Conservation (phyloP, 1,140 invertebrate genomes). For the Hypothenemus hampei region DNA sequence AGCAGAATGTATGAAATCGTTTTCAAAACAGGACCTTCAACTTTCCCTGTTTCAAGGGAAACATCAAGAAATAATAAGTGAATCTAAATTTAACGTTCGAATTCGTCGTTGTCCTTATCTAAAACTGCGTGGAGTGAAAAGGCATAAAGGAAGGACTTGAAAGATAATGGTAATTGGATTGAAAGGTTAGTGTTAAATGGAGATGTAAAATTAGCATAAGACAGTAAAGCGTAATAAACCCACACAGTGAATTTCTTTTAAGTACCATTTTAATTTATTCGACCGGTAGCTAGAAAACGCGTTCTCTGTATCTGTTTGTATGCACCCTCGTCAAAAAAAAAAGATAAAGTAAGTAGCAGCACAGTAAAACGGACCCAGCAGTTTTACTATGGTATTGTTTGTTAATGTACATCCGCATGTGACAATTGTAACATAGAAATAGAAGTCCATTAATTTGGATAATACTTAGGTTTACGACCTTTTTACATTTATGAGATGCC, state of each 20-base stretch:
- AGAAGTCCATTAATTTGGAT: slow-evolving; percentile 23
- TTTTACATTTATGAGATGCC: slow-evolving; percentile 25
- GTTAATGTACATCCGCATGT: slow-evolving; percentile 22
- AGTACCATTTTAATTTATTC: slow-evolving; percentile 14
- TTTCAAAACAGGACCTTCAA: too few species aligned
- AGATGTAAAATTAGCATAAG: slow-evolving; percentile 2
- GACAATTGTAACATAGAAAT: slow-evolving; percentile 16
- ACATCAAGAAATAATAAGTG: too few species aligned
- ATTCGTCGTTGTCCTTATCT: too few species aligned
- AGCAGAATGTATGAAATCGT: too few species aligned
- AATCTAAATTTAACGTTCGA: too few species aligned
- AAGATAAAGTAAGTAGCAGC: too few species aligned
- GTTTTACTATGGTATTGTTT: slow-evolving; percentile 16
- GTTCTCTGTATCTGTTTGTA: slow-evolving; percentile 3
- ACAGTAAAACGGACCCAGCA: too few species aligned
- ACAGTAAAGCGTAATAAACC: not conserved
- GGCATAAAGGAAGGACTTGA: too few species aligned
- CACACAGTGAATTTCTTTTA: not conserved
- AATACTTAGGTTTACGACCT: slow-evolving; percentile 23
- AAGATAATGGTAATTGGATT: too few species aligned
- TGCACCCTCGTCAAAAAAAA: slow-evolving; percentile 8
- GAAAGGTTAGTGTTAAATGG: too few species aligned
- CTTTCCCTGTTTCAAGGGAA: too few species aligned
- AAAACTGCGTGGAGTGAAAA: too few species aligned
- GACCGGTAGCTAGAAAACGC: slow-evolving; percentile 15